These are phyloP conservation scores for Falcaria lacertinaria DNA, from an alignment of 2,888 invertebrate genomes.

Conservation along the genomic window DNA sequence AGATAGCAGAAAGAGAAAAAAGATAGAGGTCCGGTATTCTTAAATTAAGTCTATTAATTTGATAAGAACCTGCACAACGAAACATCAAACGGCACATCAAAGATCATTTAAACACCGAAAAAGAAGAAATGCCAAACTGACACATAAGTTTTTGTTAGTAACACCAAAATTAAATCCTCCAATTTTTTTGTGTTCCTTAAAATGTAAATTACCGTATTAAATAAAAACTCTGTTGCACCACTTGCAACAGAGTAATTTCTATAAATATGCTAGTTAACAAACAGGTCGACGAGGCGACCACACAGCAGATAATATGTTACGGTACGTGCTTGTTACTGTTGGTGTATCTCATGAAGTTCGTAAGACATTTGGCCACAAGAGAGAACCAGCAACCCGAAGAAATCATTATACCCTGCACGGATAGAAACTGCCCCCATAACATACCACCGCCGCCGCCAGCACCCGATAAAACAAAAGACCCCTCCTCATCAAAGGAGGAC, in stretches of 20 bases:
- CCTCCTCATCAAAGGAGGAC: conserved; percentile 12
- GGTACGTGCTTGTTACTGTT: conserved; percentile 27
- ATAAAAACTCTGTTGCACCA: not conserved
- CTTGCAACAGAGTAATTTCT: not conserved
- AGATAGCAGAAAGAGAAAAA: too few species aligned
- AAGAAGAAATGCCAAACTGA: not conserved
- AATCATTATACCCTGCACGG: not conserved
- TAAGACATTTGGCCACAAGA: conserved; percentile 19
- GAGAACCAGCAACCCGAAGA: not conserved
- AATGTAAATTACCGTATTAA: not conserved
- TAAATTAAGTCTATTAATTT: not conserved
- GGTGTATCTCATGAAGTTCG: conserved; percentile 33
- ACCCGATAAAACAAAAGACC: not conserved
- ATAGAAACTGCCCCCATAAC: not conserved
- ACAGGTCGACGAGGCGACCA: conserved; percentile 24
- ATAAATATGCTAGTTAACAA: conserved; percentile 44
- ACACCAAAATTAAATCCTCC: not conserved
- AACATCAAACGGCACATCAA: not conserved
- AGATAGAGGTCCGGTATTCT: not conserved
- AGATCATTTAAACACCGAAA: not conserved
- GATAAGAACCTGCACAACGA: not conserved
- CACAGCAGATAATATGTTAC: conserved; percentile 33
- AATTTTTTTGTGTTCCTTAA: conserved; percentile 9
- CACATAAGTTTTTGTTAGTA: not conserved
- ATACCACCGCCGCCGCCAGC: not conserved